Evolutionary conservation across 1,140 invertebrate genomes (phyloP).

Genomic region (Bombus pyrosoma): DNA sequence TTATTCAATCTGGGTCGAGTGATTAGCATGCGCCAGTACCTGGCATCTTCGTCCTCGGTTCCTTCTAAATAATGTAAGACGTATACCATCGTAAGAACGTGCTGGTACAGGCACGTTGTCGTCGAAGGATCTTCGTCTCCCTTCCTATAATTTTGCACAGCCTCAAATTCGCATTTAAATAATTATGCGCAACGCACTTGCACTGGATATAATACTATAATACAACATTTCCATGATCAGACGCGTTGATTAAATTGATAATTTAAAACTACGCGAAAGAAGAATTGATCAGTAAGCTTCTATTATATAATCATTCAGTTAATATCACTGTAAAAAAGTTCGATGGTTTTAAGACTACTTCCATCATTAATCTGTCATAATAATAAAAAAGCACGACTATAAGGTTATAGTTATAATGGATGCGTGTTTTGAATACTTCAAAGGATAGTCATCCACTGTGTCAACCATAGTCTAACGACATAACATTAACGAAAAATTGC

Average conservation of each 20-base stretch:
- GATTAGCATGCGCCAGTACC: slow-evolving; percentile 81
- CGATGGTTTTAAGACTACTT: too few species aligned
- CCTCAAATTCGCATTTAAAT: slow-evolving; percentile 43
- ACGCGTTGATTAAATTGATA: neutral
- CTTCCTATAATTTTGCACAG: slow-evolving; percentile 35
- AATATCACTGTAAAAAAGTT: too few species aligned
- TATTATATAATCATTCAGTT: too few species aligned
- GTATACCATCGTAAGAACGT: slow-evolving; percentile 57
- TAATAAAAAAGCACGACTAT: too few species aligned
- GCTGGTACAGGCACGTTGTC: slow-evolving; percentile 46
- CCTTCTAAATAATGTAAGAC: slow-evolving; percentile 81
- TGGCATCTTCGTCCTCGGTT: slow-evolving; percentile 72
- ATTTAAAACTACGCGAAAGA: too few species aligned
- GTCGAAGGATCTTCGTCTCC: slow-evolving; percentile 22
- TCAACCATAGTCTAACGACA: neutral
- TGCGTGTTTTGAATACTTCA: too few species aligned
- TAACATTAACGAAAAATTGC: neutral
- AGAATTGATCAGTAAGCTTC: too few species aligned
- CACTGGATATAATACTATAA: neutral
- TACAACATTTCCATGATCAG: neutral
- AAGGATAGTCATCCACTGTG: too few species aligned
- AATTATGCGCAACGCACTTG: slow-evolving; percentile 34
- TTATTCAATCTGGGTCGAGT: slow-evolving; percentile 83
- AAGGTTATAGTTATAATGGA: too few species aligned
- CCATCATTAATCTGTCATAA: too few species aligned